Conservation (phyloP, 2,888 invertebrate species). For the Tetragonisca angustula region DNA sequence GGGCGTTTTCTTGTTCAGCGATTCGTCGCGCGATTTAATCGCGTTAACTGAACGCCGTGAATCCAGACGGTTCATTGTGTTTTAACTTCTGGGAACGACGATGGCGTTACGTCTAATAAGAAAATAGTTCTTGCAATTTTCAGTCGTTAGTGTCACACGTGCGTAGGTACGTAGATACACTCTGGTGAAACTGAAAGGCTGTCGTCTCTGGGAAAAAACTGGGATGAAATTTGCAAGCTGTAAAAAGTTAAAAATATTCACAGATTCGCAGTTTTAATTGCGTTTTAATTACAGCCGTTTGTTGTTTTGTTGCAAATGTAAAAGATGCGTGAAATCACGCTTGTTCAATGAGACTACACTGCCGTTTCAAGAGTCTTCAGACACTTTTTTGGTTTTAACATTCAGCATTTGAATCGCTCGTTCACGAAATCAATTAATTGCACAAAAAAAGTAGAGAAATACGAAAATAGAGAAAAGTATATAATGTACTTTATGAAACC, state of each 20-base stretch:
- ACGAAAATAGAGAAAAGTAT: no score
- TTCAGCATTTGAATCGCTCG: no score
- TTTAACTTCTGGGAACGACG: background rate
- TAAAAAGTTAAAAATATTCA: background rate
- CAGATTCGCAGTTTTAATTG: background rate
- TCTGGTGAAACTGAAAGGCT: no score
- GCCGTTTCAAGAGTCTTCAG: no score
- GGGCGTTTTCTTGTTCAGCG: slow-evolving; percentile 18
- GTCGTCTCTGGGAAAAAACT: background rate
- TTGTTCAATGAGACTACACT: background rate
- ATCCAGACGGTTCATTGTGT: slow-evolving; percentile 19
- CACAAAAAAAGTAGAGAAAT: no score
- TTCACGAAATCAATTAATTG: no score
- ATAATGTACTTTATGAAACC: no score
- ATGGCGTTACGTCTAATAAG: slow-evolving; percentile 18
- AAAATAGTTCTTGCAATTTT: background rate
- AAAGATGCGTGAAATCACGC: background rate
- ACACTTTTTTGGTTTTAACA: no score
- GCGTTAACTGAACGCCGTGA: slow-evolving; percentile 14
- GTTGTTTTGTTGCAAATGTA: background rate
- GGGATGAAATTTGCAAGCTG: background rate
- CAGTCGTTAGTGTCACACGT: background rate
- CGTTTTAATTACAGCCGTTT: background rate
- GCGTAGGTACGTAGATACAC: no score
- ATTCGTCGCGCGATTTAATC: slow-evolving; percentile 30